These are phyloP conservation scores for Brachionus calyciflorus DNA, from an alignment of 1,140 invertebrate species.

Conservation along the genomic window DNA sequence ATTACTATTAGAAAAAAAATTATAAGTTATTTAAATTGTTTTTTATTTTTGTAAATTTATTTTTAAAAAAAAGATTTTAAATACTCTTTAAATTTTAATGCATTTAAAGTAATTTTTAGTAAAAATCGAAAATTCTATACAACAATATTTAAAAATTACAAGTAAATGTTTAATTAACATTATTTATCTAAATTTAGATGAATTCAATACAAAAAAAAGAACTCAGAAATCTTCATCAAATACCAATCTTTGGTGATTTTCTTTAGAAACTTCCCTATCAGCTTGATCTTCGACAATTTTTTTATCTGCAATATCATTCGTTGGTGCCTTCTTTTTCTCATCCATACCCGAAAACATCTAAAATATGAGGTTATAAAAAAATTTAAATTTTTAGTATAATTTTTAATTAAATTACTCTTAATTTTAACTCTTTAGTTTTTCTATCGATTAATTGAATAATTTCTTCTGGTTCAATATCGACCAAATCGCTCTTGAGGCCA, in stretches of 20 bases:
- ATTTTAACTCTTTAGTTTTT: constrained; percentile 42
- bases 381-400: not conserved
- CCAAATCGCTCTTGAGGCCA: constrained; percentile 25
- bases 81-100: too few species aligned
- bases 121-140: too few species aligned
- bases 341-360: constrained; percentile 31
- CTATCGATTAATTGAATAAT: constrained; percentile 37
- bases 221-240: constrained; percentile 46
- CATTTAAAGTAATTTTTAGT: too few species aligned
- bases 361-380: not conserved
- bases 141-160: too few species aligned
- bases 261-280: constrained; percentile 2
- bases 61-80: too few species aligned
- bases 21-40: too few species aligned
- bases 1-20: too few species aligned
- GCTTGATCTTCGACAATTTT: not conserved
- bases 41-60: too few species aligned
- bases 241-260: constrained; percentile 41
- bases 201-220: too few species aligned
- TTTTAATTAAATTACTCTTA: not conserved
- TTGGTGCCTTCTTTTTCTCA: constrained; percentile 7
- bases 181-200: too few species aligned
- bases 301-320: not conserved
- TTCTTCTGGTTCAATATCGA: constrained; percentile 13
- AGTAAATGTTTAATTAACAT: too few species aligned